Percentiles rank a stretch among this genome's conserved stretches.
Conservation (phyloP, 2,888 invertebrate species). For the Drosophila algonquin region DNA sequence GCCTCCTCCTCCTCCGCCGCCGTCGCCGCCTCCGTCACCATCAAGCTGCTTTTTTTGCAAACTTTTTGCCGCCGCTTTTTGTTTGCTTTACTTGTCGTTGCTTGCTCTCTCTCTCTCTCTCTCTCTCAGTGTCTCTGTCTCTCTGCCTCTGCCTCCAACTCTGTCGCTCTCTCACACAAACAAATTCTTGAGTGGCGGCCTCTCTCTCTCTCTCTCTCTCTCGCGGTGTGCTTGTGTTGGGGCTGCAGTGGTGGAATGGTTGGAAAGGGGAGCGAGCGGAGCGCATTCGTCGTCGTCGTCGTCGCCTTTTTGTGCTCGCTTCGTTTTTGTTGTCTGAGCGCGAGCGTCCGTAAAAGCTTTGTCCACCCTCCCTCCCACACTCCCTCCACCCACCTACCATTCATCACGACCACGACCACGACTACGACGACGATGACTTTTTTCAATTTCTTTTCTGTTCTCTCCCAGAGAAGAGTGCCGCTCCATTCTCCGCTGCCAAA, state of each 20-base stretch:
- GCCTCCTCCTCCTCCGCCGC: background rate
- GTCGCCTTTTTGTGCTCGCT: slow-evolving; percentile 63
- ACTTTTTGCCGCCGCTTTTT: slow-evolving; percentile 64
- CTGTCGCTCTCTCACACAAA: slow-evolving; percentile 26
- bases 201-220: slow-evolving; percentile 16
- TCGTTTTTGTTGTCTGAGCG: slow-evolving; percentile 68
- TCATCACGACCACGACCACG: slow-evolving; percentile 20
- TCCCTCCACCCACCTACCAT: slow-evolving; percentile 33
- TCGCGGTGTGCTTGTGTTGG: slow-evolving; percentile 3
- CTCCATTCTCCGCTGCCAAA: slow-evolving; percentile 45
- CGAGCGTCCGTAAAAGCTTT: slow-evolving; percentile 72
- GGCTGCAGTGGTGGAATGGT: slow-evolving; percentile 10
- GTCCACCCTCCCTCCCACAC: slow-evolving; percentile 20
- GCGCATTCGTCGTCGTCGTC: slow-evolving; percentile 45
- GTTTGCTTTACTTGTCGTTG: slow-evolving; percentile 61
- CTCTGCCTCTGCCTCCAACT: slow-evolving; percentile 10
- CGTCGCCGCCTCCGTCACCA: slow-evolving; percentile 34
- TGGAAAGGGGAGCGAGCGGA: slow-evolving; percentile 22
- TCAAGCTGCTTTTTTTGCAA: slow-evolving; percentile 69
- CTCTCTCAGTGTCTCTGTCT: slow-evolving; percentile 20
- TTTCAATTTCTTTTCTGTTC: slow-evolving; percentile 60
- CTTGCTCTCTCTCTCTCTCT: slow-evolving; percentile 34
- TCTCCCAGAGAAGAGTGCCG: slow-evolving; percentile 51
- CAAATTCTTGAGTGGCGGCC: slow-evolving; percentile 33
- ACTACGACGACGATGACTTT: slow-evolving; percentile 4